Conservation (phyloP, 2,797 vertebrate genomes). For the Mus caroli region DNA sequence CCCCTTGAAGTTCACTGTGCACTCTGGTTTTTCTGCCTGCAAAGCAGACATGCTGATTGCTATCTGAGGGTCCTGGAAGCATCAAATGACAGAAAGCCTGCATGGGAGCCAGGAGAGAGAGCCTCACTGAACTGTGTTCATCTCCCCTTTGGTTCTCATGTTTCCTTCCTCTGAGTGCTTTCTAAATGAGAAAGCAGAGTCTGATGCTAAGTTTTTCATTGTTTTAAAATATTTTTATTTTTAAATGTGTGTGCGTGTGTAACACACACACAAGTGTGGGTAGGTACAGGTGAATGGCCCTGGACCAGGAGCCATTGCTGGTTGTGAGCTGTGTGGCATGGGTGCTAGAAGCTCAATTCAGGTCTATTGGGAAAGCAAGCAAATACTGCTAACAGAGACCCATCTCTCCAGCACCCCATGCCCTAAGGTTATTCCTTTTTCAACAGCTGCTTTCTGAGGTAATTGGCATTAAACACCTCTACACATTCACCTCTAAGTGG, state of each 20-base stretch:
- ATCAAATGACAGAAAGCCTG: neutral
- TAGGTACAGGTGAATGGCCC: too few species aligned
- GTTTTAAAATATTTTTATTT: neutral
- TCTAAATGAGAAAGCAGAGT: neutral
- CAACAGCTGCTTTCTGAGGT: neutral
- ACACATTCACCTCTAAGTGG: neutral
- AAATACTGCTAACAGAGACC: neutral
- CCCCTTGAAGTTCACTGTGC: neutral
- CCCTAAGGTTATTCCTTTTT: neutral
- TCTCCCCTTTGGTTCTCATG: neutral
- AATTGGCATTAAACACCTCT: neutral
- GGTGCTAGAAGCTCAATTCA: neutral
- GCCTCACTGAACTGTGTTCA: fast-evolving
- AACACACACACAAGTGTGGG: neutral
- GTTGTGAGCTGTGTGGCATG: neutral
- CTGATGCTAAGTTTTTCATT: neutral
- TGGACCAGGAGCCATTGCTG: too few species aligned
- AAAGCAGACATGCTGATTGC: neutral
- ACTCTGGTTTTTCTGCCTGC: neutral
- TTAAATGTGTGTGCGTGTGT: neutral
- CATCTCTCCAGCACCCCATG: neutral
- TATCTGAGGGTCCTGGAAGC: neutral
- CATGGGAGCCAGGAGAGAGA: neutral
- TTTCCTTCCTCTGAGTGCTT: neutral
- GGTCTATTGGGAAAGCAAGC: neutral